A percentile compares a stretch with the other conserved stretches of the same genome.
These are phyloP conservation scores for Lypha dubia DNA, from an alignment of 2,888 invertebrate genomes.

Conservation along the genomic window DNA sequence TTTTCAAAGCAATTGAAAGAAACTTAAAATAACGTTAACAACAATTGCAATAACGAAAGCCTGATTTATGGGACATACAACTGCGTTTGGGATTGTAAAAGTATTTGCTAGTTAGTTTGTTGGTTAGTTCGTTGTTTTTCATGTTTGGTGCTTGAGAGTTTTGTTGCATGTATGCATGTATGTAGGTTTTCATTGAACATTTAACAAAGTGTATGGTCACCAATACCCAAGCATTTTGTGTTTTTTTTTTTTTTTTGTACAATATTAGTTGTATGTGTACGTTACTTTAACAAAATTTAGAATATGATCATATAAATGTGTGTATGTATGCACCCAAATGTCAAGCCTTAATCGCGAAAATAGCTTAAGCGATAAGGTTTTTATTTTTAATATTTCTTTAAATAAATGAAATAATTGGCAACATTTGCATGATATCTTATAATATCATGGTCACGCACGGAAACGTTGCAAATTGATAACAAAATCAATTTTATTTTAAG, in stretches of 20 bases:
- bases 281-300: background rate
- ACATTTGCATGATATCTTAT: too few relatives aligned
- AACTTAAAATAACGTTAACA: constrained; percentile 26
- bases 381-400: too few relatives aligned
- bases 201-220: constrained; percentile 9
- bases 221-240: constrained; percentile 11
- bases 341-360: too few relatives aligned
- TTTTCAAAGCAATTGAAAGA: constrained; percentile 34
- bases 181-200: constrained; percentile 18
- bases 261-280: background rate
- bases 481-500: too few relatives aligned
- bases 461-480: too few relatives aligned
- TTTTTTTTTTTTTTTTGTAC: background rate
- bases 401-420: too few relatives aligned
- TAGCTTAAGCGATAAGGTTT: too few relatives aligned
- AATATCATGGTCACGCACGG: too few relatives aligned
- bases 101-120: constrained; percentile 45
- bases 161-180: constrained; percentile 6
- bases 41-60: constrained; percentile 58
- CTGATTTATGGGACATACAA: constrained; percentile 68
- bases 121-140: constrained; percentile 12
- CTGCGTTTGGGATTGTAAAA: constrained; percentile 59
- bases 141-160: constrained; percentile 16
- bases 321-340: too few relatives aligned
- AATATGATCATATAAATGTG: background rate